Percentiles rank a stretch among this genome's conserved stretches.
These are phyloP conservation scores for Oscheius onirici DNA, from an alignment of 2,888 invertebrate species.

Conservation along the genomic window DNA sequence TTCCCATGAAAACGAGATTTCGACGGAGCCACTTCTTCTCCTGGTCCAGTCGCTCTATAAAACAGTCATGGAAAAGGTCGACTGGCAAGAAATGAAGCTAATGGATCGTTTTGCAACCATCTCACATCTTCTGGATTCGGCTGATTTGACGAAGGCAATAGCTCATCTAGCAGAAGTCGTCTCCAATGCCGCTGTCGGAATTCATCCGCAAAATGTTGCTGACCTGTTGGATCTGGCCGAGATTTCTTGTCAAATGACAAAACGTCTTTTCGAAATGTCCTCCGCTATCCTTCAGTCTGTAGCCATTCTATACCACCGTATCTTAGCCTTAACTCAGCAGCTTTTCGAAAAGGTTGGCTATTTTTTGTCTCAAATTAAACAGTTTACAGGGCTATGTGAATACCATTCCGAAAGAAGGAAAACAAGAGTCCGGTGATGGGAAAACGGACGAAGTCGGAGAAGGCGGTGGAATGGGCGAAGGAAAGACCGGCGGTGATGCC, in stretches of 20 bases:
- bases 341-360: conserved; percentile 45
- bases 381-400: conserved; percentile 86
- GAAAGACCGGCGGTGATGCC: conserved; percentile 76
- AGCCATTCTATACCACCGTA: conserved; percentile 35
- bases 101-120: conserved; percentile 20
- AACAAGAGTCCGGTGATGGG: conserved; percentile 81
- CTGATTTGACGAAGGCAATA: not conserved
- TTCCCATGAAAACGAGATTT: not conserved
- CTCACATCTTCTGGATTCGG: not conserved
- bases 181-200: not conserved
- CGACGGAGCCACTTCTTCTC: conserved; percentile 18
- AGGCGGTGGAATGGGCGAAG: conserved; percentile 64
- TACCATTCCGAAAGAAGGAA: conserved; percentile 75
- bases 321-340: conserved; percentile 48
- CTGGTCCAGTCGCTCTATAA: conserved; percentile 40
- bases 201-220: conserved; percentile 17
- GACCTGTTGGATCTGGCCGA: conserved; percentile 11
- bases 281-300: conserved; percentile 11
- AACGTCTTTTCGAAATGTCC: not conserved
- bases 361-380: not conserved
- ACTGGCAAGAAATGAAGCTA: conserved; percentile 2
- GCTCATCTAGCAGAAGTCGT: not conserved
- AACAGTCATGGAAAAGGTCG: conserved; percentile 3
- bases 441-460: conserved; percentile 55
- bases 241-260: not conserved